Conservation (phyloP, 2,888 invertebrate species). For the Coronaproctus castanopsis region DNA sequence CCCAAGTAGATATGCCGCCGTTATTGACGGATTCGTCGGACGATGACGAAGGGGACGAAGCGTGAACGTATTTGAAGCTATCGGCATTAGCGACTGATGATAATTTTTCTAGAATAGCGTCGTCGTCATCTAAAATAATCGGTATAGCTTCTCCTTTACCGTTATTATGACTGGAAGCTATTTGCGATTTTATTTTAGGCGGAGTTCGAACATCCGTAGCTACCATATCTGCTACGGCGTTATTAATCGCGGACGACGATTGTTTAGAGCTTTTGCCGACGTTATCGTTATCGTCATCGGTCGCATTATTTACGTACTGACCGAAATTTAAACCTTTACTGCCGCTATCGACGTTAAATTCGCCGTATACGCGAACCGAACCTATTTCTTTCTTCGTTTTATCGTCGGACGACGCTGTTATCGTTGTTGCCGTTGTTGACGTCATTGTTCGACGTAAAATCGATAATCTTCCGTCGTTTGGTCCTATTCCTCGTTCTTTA, state of each 20-base stretch:
- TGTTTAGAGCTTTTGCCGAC: constrained; percentile 37
- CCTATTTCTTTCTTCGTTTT: background rate
- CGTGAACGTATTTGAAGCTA: constrained; percentile 12
- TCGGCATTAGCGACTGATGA: no score
- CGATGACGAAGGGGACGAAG: constrained; percentile 25
- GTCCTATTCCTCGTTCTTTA: no score
- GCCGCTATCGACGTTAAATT: constrained; percentile 9
- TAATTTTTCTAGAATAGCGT: constrained; percentile 25
- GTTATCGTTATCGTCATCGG: constrained; percentile 19
- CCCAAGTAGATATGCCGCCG: constrained; percentile 51
- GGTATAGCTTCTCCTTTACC: constrained; percentile 41
- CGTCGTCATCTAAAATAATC: constrained; percentile 36
- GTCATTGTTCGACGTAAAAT: no score
- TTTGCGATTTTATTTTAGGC: constrained; percentile 37
- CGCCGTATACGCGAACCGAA: constrained; percentile 3
- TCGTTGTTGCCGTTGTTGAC: no score
- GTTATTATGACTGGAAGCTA: constrained; percentile 18
- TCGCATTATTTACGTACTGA: background rate
- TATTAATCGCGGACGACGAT: constrained; percentile 33
- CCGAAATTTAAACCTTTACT: background rate
- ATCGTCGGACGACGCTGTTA: no score
- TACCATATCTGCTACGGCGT: constrained; percentile 26
- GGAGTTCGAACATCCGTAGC: constrained; percentile 40
- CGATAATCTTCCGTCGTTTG: no score
- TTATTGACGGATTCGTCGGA: no score